Base-by-base conservation (phyloP, 2,113 vertebrate species). In the Apistogramma diplotaenia region DNA sequence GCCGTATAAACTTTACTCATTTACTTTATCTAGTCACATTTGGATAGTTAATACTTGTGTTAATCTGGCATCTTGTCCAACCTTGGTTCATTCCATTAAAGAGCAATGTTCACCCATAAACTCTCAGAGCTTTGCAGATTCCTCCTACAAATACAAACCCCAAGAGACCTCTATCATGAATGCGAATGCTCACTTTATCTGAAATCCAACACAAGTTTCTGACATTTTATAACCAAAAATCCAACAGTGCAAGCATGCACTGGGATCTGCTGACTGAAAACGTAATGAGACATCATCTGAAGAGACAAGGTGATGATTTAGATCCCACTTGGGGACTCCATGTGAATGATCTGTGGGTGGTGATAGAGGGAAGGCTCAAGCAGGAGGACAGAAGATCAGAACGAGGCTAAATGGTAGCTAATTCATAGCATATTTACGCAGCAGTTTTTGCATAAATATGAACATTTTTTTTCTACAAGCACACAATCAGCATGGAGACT, bases 171-270 rank as follows among this genome's bases (percentile, higher is more conserved):
- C 19, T 23, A 3, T 67, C 31, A 8, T 84, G 81, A 87, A 90
- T 85, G 85, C 81, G 79, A 81, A 90, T 12, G 55, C 40, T 79
- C 10, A 57, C 51, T 57, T 70, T 49, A 58, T 51, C 55, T 75
- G 31, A 78, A 73, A 82, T 51, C 31, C 61, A 74, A 29, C 13
- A 55, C 6, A 0, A 7, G 31, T 27, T 76, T 84, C 62, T 78
- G 51, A 79, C 23, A 37, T 74, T 86, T 78, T 43, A 75, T 12
- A 4, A 23, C 16, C 37, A 62, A 33, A 27, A 81, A 40, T 81
- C 58, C 10, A 73, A 31, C 31, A 51, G 65, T 49, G 35, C 19
- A 18, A 51, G 53, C 77, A 57, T 35, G 21, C 40, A 25, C 13
- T 25, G 55, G 53, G 53, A 59, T 82, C 55, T 46, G 18, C 8